Base-by-base conservation (phyloP, 2,113 vertebrate species). In the Misgurnus anguillicaudatus region DNA sequence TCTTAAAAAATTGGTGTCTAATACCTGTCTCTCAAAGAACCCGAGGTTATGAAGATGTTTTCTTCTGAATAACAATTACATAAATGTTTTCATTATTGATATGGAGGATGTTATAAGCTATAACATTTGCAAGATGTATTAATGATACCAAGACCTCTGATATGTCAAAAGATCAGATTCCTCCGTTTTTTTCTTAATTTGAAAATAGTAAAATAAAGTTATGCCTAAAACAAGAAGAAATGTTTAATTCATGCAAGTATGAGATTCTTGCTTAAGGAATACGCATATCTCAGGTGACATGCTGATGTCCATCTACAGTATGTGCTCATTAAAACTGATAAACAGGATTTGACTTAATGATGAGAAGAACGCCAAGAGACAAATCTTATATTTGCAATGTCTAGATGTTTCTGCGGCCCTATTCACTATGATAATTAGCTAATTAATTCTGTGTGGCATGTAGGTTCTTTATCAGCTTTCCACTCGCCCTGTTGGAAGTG, bases 391-490 rank as follows among this genome's bases (percentile, higher is more conserved):
- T 14, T 42, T 60, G 71, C 17, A 24, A 36, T 61, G 38, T 74
- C 57, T 74, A 61, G 71, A 74, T 60, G 24, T 16, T 74, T 45
- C 57, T 74, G 57, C 39, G 31, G 2, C 17, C 8, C 14, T 7
- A 21, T 73, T 55, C 39, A 42, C 70, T 31, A 36, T 74, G 57
- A 47, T 74, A 74, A 74, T 62, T 74, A 74, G 21, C 41, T 41
- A 74, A 74, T 74, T 74, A 62, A 74, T 36, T 74, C 5, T 62
- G 62, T 62, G 57, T 47, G 71, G 71, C 71, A 47, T 74, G 41
- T 47, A 74, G 58, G 71, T 74, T 74, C 61, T 57, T 74, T 74
- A 74, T 74, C 71, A 74, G 71, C 39, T 61, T 55, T 72, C 66
- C 69, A 41, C 36, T 58, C 0, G 6, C 38, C 69, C 38, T 41